These are phyloP conservation scores for Gymnocypris eckloni DNA, from an alignment of 2,797 vertebrate species.

Conservation along the genomic window DNA sequence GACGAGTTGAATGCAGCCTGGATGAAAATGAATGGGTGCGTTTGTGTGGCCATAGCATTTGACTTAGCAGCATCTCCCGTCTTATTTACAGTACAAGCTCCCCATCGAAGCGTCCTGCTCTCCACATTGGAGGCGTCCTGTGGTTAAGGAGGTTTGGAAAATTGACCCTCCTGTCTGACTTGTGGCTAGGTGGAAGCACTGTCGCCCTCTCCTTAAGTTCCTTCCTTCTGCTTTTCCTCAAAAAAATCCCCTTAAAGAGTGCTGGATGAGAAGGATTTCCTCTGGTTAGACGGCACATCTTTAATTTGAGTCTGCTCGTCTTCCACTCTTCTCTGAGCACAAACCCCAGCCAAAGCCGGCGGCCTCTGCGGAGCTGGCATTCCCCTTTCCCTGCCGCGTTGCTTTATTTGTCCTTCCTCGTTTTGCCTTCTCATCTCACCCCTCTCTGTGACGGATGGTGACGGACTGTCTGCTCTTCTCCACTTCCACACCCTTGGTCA, in stretches of 20 bases:
- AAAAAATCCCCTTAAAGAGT: conserved; percentile 73
- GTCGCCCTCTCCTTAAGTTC: conserved; percentile 65
- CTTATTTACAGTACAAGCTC: conserved; percentile 41
- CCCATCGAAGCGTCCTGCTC: conserved; percentile 48
- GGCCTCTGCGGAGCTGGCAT: conserved; percentile 67
- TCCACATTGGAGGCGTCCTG: conserved; percentile 66
- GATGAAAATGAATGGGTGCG: conserved; percentile 58
- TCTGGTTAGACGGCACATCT: conserved; percentile 78
- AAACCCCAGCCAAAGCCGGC: conserved; percentile 76
- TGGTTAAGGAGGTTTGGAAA: conserved; percentile 68
- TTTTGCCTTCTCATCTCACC: conserved; percentile 77
- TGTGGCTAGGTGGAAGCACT: conserved; percentile 72
- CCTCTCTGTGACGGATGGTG: conserved; percentile 78
- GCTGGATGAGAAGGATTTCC: conserved; percentile 79
- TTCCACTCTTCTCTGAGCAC: conserved; percentile 82
- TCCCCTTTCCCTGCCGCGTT: conserved; percentile 66
- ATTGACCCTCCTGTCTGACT: conserved; percentile 72
- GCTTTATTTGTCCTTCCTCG: conserved; percentile 64
- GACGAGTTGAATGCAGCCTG: conserved; percentile 41
- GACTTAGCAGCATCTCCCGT: conserved; percentile 51
- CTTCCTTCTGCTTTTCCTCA: conserved; percentile 64
- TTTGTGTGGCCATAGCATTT: conserved; percentile 31
- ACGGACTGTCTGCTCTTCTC: conserved; percentile 74
- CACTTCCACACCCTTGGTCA: conserved; percentile 43
- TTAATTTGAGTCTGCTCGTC: conserved; percentile 82